Base-by-base conservation (phyloP, 2,888 invertebrate genomes). In the Gastracanthus pulcherrimus region DNA sequence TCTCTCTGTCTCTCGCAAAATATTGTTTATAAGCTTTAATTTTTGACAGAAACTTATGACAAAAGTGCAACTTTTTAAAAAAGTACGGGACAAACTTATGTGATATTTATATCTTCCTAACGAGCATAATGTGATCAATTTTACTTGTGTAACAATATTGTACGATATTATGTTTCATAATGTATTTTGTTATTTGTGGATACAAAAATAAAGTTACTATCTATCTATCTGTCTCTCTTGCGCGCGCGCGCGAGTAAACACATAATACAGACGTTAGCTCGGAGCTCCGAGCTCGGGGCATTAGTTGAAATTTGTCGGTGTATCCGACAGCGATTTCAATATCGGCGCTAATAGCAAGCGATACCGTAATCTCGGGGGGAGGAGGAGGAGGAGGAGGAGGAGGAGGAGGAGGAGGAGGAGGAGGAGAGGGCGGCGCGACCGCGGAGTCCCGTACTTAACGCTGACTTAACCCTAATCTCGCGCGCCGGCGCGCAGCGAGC, bases 391-490 rank as follows among this genome's bases (percentile, higher is more conserved):
- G 31, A 31, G 0, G 23, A 23, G n/a, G 0, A 16, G 45, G 3
- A 4, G 82, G 83, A 82, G 83, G 76, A 76, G 70, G 74, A 84
- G 86, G 31, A 31, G 0, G 23, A 23, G n/a, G 0, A 16, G 45
- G 3, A 7, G 48, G 7, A 41, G 7, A 4, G 41, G 9, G 5
- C 87, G 86, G 88, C 88, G 85, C 86, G 84, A 80, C 58, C 80
- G 84, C 26, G 23, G 55, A 55, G 55, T 55, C 55, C 62, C 86
- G 86, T 88, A 87, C 88, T 89, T 88, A 88, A 87, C 87, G 87
- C 84, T 84, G 88, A 89, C 88, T 88, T 86, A 87, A 86, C 87
- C 86, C 86, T 87, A 87, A 89, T 88, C 87, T 86, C 79, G 83
- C 70, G 83, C 84, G 82, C 84, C 81, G 80, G 78, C 82, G 84